Evolutionary conservation across 2,888 invertebrate genomes (phyloP).

Genomic region (Apomyelois bistriatella): DNA sequence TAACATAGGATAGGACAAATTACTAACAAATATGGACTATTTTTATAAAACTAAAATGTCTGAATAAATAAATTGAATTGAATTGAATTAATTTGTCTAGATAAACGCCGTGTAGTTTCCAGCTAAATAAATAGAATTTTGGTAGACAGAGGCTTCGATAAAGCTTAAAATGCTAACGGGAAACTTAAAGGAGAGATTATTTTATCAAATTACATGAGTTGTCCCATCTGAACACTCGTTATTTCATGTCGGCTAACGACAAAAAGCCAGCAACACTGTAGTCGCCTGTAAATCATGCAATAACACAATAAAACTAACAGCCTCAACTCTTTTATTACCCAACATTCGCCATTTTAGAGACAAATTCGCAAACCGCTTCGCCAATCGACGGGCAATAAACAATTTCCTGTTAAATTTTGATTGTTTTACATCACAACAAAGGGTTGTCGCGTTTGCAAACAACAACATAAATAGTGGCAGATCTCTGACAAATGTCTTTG

Average conservation of each 20-base stretch:
- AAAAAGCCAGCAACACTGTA: constrained; percentile 12
- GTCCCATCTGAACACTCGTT: not conserved
- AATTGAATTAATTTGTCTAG: too few relatives aligned
- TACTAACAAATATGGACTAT: too few relatives aligned
- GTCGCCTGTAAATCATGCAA: constrained; percentile 28
- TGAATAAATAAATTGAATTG: too few relatives aligned
- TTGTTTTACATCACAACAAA: constrained; percentile 49
- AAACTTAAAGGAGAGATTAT: too few relatives aligned
- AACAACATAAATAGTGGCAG: constrained; percentile 48
- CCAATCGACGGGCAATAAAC: constrained; percentile 47
- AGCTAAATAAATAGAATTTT: too few relatives aligned
- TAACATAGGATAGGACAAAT: too few relatives aligned
- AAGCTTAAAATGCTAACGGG: too few relatives aligned
- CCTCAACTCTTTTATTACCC: constrained; percentile 26
- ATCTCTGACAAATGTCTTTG: constrained; percentile 47
- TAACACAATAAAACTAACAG: constrained; percentile 29
- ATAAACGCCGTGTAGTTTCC: too few relatives aligned
- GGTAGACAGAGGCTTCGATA: too few relatives aligned
- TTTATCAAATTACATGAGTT: not conserved
- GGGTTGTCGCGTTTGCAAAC: constrained; percentile 49
- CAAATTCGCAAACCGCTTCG: constrained; percentile 27
- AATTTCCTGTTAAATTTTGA: constrained; percentile 42
- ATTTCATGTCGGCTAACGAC: constrained; percentile 2
- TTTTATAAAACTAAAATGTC: too few relatives aligned
- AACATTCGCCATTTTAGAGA: constrained; percentile 22